Base-by-base conservation (phyloP, 2,797 vertebrate species). In the Paedocypris micromegethes region DNA sequence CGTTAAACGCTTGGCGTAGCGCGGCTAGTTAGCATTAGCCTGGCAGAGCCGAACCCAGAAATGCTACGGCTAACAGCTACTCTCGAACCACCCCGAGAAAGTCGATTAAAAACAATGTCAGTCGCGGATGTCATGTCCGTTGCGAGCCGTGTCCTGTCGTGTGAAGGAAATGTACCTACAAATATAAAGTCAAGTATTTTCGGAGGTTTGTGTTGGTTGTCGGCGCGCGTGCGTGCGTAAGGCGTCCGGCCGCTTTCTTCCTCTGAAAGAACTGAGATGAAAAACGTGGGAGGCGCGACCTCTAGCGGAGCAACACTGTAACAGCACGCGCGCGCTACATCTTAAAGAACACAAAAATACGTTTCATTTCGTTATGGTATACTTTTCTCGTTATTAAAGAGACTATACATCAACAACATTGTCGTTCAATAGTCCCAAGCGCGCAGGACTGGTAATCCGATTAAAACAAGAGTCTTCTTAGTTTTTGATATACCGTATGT, bases 181-280 rank as follows among this genome's bases (percentile, higher is more conserved):
- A 69, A 57, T 67, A 64, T 60, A 8, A 64, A 48, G 64, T 73
- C 64, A 50, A 70, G 62, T 72, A 70, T 58, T 70, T 58, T 66
- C 45, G 45, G 53, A 73, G 64, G 70, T 68, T 60, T 68, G 64
- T 62, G 64, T 44, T 55, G 61, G 66, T 59, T 75, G 23, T 64
- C 57, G 50, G 59, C 9, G 57, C 4, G 49, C 56, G 48, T 46
- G 49, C 56, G 48, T 46, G 64, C 23, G 23, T 23, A 23, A 73
- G 63, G 54, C 73, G 72, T 65, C 60, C 67, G 68, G 66, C 49
- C 37, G 64, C 45, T 70, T 66, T 76, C 74, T 75, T 78, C 68
- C 73, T 75, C 55, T 45, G 50, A 68, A 58, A 58, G 54, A 46
- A 67, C 61, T 56, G 38, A n/a, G 57, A 67, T 74, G 49, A 74